Evolutionary conservation across 2,888 invertebrate species (phyloP).

Genomic region (Macaria liturata): DNA sequence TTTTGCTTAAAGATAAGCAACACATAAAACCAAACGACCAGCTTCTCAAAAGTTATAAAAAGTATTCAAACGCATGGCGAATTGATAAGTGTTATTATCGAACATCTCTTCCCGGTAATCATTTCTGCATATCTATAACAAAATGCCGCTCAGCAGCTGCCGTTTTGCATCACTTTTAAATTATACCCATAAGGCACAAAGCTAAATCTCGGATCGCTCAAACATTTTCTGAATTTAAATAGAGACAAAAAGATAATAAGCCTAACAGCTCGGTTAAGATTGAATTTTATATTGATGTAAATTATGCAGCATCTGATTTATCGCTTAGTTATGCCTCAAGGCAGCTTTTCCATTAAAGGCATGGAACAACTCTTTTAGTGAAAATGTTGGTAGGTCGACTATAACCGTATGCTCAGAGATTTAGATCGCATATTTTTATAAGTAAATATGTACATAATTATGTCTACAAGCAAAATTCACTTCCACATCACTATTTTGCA

Average conservation of each 20-base stretch:
- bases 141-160: slow-evolving; percentile 70
- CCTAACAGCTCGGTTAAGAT: slow-evolving; percentile 31
- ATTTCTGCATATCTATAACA: slow-evolving; percentile 57
- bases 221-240: slow-evolving; percentile 66
- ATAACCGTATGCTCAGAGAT: too few species aligned
- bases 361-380: too few species aligned
- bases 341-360: background rate
- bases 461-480: too few species aligned
- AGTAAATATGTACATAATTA: too few species aligned
- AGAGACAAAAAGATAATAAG: slow-evolving; percentile 52
- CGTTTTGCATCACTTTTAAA: slow-evolving; percentile 66
- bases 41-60: slow-evolving; percentile 21
- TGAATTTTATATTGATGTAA: slow-evolving; percentile 20
- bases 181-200: slow-evolving; percentile 62
- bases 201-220: slow-evolving; percentile 61
- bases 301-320: slow-evolving; percentile 6
- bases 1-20: slow-evolving; percentile 11
- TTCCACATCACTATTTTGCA: too few species aligned
- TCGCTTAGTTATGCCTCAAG: background rate
- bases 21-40: slow-evolving; percentile 15
- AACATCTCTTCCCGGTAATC: slow-evolving; percentile 75
- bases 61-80: slow-evolving; percentile 44
- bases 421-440: too few species aligned
- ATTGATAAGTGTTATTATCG: slow-evolving; percentile 78
- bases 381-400: too few species aligned